A percentile compares a stretch with the other conserved stretches of the same genome.
phyloP scores from a whole-genome alignment of 2,888 invertebrate species.

The Andrena marginata region DNA sequence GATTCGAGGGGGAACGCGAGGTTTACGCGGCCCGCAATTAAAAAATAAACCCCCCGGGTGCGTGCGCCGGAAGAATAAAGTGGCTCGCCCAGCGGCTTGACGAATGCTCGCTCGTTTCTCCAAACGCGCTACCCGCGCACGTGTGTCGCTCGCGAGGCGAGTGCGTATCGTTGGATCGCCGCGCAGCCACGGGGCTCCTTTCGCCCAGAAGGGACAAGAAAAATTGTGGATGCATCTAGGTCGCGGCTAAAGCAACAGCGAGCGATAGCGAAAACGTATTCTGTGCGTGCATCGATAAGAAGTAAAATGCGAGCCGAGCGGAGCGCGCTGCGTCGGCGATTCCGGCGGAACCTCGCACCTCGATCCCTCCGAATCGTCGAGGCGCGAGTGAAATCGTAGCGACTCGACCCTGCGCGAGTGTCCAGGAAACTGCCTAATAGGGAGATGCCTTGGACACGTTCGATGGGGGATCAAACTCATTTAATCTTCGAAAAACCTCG shows the following conservation, averaged over 20 bases:
- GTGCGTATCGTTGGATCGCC: conserved; percentile 72
- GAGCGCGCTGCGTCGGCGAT: conserved; percentile 11
- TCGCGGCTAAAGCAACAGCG: conserved; percentile 77
- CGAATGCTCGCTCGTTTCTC: conserved; percentile 46
- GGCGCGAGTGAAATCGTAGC: background rate
- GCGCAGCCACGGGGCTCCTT: conserved; percentile 51
- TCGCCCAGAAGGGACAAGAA: conserved; percentile 66
- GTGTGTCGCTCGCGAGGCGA: conserved; percentile 3
- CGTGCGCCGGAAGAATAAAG: conserved; percentile 59
- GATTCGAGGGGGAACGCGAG: conserved; percentile 36
- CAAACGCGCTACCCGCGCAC: too few relatives aligned
- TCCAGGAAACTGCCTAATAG: background rate
- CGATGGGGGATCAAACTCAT: too few relatives aligned
- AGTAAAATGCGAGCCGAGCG: conserved; percentile 46
- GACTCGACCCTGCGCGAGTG: background rate
- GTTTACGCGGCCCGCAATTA: conserved; percentile 46
- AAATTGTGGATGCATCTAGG: conserved; percentile 81
- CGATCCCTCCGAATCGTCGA: too few relatives aligned
- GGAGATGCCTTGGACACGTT: background rate
- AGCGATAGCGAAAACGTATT: conserved; percentile 77
- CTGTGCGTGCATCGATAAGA: conserved; percentile 79
- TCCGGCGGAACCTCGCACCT: background rate
- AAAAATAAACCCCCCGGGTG: conserved; percentile 53
- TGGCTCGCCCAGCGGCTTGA: conserved; percentile 47
- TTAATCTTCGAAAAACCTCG: background rate